A percentile compares a stretch with the other conserved stretches of the same genome.
Evolutionary conservation across 2,888 invertebrate species (phyloP).

Genomic region (Lamellibrachia columna): DNA sequence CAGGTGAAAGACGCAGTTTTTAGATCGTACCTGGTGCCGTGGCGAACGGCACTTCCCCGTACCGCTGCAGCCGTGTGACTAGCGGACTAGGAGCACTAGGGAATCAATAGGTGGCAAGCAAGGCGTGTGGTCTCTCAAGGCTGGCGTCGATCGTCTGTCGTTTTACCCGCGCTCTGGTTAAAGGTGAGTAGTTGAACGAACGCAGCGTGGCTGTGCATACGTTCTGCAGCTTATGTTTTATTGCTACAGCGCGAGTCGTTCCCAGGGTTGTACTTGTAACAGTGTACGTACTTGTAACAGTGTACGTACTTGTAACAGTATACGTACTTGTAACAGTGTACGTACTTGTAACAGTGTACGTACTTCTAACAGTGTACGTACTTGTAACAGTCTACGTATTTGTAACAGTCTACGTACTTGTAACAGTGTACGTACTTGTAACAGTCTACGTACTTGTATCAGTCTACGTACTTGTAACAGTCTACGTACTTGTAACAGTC

Average conservation of each 20-base stretch:
- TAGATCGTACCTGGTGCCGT: constrained; percentile 30
- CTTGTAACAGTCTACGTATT: no score
- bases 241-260: background rate
- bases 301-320: no score
- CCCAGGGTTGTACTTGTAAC: background rate
- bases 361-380: background rate
- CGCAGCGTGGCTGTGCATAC: background rate
- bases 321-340: no score
- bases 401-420: no score
- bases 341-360: background rate
- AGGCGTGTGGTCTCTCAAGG: background rate
- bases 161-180: background rate
- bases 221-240: background rate
- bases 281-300: no score
- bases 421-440: background rate
- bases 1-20: constrained; percentile 24
- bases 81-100: background rate
- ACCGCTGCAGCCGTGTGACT: background rate
- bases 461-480: no score
- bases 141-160: background rate
- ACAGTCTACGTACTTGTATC: background rate
- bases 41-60: constrained; percentile 13
- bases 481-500: no score
- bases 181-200: background rate
- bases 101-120: background rate